Evolutionary conservation across 1,140 invertebrate genomes (phyloP).

Genomic region (Dufourea novaeangliae): DNA sequence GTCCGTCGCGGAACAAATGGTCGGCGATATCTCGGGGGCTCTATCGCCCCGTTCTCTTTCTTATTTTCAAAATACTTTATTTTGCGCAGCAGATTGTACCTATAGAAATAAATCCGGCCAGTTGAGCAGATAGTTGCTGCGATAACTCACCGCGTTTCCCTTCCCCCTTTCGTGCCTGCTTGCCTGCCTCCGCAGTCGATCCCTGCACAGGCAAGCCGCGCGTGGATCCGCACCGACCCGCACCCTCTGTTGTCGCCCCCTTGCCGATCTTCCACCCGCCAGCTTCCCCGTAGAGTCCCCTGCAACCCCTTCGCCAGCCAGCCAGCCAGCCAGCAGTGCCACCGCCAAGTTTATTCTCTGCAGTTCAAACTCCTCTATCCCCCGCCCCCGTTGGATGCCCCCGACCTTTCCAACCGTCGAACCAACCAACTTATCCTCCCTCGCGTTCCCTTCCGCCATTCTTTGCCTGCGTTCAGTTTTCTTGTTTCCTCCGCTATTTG

Average conservation of each 20-base stretch:
- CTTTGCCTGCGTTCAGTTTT: constrained; percentile 4
- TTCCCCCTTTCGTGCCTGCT: constrained; percentile 11
- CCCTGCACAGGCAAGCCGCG: not conserved
- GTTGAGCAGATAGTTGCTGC: constrained; percentile 76
- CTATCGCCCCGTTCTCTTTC: constrained; percentile 54
- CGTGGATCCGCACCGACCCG: not conserved
- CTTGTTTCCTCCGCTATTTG: too few relatives aligned
- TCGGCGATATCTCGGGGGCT: constrained; percentile 57
- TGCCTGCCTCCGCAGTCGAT: constrained; percentile 31
- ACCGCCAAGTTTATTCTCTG: constrained; percentile 64
- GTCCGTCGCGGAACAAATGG: constrained; percentile 58
- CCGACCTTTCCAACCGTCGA: constrained; percentile 57
- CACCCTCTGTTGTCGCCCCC: constrained; percentile 39
- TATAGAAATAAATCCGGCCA: constrained; percentile 79
- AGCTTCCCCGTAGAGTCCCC: not conserved
- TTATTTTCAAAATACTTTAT: constrained; percentile 77
- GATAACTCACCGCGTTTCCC: constrained; percentile 70
- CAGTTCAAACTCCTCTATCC: constrained; percentile 63
- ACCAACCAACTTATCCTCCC: constrained; percentile 44
- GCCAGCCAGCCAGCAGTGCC: constrained; percentile 20
- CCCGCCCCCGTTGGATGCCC: constrained; percentile 13
- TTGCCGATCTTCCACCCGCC: constrained; percentile 22
- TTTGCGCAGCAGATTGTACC: constrained; percentile 78
- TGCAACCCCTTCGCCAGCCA: constrained; percentile 32
- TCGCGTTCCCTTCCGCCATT: constrained; percentile 3